These are phyloP conservation scores for Anguilla pacifica DNA, from an alignment of 2,797 vertebrate genomes.

Conservation along the genomic window DNA sequence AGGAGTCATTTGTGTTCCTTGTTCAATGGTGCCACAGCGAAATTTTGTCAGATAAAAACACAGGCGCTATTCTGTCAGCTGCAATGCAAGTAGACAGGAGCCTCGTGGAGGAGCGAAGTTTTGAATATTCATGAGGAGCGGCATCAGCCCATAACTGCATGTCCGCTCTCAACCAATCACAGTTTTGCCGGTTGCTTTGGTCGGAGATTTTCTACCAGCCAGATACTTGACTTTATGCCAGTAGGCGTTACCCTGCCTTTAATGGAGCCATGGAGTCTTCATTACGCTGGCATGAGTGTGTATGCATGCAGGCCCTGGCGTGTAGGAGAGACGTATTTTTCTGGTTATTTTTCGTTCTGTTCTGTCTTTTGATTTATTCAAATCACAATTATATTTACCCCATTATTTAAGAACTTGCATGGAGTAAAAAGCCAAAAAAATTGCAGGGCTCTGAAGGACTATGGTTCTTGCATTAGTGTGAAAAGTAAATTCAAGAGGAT, in stretches of 20 bases:
- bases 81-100: not conserved
- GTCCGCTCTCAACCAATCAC: conserved; percentile 65
- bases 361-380: not conserved
- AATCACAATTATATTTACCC: not conserved
- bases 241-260: not conserved
- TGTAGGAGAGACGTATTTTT: not conserved
- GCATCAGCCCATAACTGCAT: conserved; percentile 76
- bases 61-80: not conserved
- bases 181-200: conserved; percentile 32
- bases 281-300: not conserved
- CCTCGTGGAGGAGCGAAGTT: conserved; percentile 20
- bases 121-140: conserved; percentile 27
- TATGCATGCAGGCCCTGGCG: not conserved
- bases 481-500: not conserved
- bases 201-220: conserved; percentile 21
- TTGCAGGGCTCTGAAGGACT: not conserved
- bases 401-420: not conserved
- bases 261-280: not conserved
- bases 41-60: not conserved
- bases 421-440: not conserved
- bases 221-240: conserved; percentile 5
- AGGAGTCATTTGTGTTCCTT: not conserved
- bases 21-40: not conserved
- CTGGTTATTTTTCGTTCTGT: not conserved
- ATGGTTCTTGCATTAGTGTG: not conserved